Base-by-base conservation (phyloP, 2,797 vertebrate species). In the Luscinia megarhynchos region DNA sequence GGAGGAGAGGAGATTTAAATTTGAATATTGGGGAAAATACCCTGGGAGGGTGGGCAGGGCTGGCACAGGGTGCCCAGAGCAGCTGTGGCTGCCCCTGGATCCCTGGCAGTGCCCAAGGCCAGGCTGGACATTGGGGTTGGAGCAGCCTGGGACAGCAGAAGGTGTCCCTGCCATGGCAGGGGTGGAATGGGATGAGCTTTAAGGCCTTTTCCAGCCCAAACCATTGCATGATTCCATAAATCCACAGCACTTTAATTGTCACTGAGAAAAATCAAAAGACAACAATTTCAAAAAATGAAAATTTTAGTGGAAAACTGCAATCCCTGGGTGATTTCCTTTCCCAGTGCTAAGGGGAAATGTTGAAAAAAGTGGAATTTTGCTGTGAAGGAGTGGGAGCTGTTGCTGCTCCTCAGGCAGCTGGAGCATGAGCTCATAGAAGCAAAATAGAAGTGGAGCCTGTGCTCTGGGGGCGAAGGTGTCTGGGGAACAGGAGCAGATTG, bases 401-500 rank as follows among this genome's bases (percentile, higher is more conserved):
- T 81, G 83, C 86, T 73, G 54, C 6, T 91, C 84, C 63, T 78
- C 62, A 63, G 93, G 88, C 95, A 95, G 79, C 90, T 95, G 91
- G 87, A 90, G 91, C 63, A 88, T 87, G 87, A 94, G 88, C 90
- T 95, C 90, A 93, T 87, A 15, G 20, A 91, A 74, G 90, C 88
- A 84, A 88, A 93, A 93, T 90, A 92, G 90, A 82, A 90, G 26
- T 3, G 23, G 67, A 90, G 80, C 74, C 83, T 91, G 77, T 75
- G 87, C 62, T 34, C 74, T 48, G 94, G 92, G 88, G 93, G 93
- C 48, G 86, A 94, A 90, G 66, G 91, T 59, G 10, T 83, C 91
- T 91, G 90, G 80, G 89, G 93, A 93, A 43, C 29, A 70, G n/a
- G 77, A 93, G 90, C 91, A 95, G 84, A 69, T 92, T 92, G 85